phyloP scores from a whole-genome alignment of 1,140 invertebrate species.

The Orchestia grillus region DNA sequence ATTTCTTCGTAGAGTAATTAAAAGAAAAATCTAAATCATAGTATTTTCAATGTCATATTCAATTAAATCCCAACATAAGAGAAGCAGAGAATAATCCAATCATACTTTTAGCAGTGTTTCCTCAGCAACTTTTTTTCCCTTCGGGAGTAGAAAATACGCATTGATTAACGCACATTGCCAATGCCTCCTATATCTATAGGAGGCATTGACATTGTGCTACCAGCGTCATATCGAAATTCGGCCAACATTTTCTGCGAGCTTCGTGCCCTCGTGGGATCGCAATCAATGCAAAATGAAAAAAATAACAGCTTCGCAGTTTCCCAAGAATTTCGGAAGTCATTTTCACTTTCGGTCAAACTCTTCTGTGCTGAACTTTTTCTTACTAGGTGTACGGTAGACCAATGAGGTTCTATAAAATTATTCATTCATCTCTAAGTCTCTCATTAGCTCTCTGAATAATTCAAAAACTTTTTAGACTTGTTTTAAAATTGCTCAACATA shows the following conservation, averaged over 20 bases:
- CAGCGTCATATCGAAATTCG: neutral
- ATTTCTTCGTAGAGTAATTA: neutral
- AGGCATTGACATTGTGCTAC: too few relatives aligned
- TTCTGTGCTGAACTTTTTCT: neutral
- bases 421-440: too few relatives aligned
- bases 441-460: too few relatives aligned
- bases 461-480: too few relatives aligned
- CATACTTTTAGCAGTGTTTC: neutral
- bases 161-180: neutral
- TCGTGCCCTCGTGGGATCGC: neutral
- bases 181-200: too few relatives aligned
- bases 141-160: neutral
- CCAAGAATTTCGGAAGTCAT: neutral
- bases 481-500: too few relatives aligned
- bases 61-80: neutral
- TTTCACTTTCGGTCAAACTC: neutral
- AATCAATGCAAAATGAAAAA: neutral
- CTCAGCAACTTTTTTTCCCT: neutral
- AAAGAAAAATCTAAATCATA: neutral
- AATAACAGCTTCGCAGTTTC: neutral
- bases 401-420: neutral
- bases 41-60: neutral
- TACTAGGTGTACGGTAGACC: neutral
- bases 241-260: neutral
- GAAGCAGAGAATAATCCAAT: neutral